Conservation (phyloP, 2,888 invertebrate species). For the Hydrotaea diabolus region DNA sequence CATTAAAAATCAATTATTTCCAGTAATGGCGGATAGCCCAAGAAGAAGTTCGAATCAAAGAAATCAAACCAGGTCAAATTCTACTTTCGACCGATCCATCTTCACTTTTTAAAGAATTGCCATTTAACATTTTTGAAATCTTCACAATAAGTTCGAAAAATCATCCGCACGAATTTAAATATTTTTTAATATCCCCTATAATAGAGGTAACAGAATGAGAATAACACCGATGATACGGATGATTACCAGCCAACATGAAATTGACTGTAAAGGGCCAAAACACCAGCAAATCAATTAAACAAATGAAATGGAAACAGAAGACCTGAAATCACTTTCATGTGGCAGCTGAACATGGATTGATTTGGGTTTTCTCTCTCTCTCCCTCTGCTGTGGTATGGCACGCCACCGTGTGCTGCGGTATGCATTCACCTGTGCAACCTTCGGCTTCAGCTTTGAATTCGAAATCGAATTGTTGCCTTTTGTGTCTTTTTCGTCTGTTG, state of each 20-base stretch:
- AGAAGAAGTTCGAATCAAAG: neutral
- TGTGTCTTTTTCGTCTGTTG: constrained; percentile 19
- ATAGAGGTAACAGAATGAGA: constrained; percentile 12
- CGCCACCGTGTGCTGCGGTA: neutral
- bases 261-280: neutral
- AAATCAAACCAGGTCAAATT: neutral
- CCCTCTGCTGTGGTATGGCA: constrained; percentile 10
- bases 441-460: constrained; percentile 42
- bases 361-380: constrained; percentile 20
- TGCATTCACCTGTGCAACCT: constrained; percentile 60
- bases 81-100: neutral
- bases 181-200: constrained; percentile 15
- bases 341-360: constrained; percentile 6
- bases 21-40: neutral
- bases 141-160: too few species aligned
- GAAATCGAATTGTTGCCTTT: constrained; percentile 21
- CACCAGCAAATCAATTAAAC: constrained; percentile 38
- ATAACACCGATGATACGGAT: neutral
- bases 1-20: constrained; percentile 44
- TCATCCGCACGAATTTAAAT: too few species aligned
- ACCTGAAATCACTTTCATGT: constrained; percentile 8
- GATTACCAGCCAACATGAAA: neutral
- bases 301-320: constrained; percentile 5
- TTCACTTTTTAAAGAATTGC: too few species aligned
- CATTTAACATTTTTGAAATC: neutral